Evolutionary conservation across 2,888 invertebrate species (phyloP).

Genomic region (Epirrhoe tristata): DNA sequence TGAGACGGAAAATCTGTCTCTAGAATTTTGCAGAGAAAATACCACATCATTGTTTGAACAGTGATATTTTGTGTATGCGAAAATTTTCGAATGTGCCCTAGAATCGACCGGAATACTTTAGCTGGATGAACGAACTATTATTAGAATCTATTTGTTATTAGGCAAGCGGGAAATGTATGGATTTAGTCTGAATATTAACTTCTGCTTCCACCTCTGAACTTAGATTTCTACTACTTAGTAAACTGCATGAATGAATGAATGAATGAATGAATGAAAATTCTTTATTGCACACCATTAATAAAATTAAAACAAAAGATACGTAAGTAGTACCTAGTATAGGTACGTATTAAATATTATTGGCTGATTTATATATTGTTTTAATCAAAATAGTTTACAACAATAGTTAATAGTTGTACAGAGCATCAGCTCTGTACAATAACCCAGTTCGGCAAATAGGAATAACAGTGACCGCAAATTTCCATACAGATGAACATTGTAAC

Average conservation of each 20-base stretch:
- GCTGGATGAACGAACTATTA: not conserved
- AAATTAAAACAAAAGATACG: too few species aligned
- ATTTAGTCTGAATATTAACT: too few species aligned
- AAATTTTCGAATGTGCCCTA: conserved; percentile 8
- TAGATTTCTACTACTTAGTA: too few species aligned
- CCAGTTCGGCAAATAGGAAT: conserved; percentile 47
- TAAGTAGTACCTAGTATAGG: too few species aligned
- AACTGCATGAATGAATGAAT: too few species aligned
- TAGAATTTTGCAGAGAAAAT: conserved; percentile 46
- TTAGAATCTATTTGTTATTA: not conserved
- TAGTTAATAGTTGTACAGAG: too few species aligned
- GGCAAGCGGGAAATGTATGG: not conserved
- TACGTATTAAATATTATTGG: not conserved
- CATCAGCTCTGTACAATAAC: conserved; percentile 1
- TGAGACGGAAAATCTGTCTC: conserved; percentile 50
- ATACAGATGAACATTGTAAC: conserved; percentile 78
- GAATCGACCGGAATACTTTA: not conserved
- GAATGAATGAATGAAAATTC: too few species aligned
- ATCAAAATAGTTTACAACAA: not conserved
- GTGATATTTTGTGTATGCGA: conserved; percentile 37
- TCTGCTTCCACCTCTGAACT: too few species aligned
- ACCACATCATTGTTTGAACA: conserved; percentile 41
- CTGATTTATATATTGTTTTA: not conserved
- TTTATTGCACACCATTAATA: too few species aligned
- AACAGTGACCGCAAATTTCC: conserved; percentile 67